phyloP scores from a whole-genome alignment of 2,888 invertebrate species.

The Acanthosepion lycidas region DNA sequence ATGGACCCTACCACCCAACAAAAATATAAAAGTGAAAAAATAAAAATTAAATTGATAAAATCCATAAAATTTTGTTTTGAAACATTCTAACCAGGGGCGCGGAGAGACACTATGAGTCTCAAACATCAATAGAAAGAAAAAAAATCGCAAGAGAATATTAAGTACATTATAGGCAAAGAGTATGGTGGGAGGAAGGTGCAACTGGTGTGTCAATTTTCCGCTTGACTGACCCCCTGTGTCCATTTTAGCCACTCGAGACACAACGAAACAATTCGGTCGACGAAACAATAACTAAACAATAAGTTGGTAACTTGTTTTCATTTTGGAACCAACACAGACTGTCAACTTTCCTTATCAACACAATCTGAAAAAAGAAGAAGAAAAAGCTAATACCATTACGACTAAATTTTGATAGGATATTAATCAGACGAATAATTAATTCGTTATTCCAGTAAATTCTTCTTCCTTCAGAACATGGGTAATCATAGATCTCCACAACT shows the following conservation, averaged over 20 bases:
- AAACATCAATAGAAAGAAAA: background rate
- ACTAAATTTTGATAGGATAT: background rate
- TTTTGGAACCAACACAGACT: background rate
- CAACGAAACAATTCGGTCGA: background rate
- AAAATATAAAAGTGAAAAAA: too few relatives aligned
- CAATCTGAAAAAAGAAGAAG: background rate
- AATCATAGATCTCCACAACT: too few relatives aligned
- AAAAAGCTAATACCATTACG: background rate
- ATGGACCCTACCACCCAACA: too few relatives aligned
- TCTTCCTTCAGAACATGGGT: too few relatives aligned
- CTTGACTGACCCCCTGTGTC: background rate
- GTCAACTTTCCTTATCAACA: background rate
- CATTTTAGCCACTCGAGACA: background rate
- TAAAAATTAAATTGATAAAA: too few relatives aligned
- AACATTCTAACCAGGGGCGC: background rate
- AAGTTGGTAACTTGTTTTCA: background rate
- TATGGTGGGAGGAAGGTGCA: background rate
- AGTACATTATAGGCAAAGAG: background rate
- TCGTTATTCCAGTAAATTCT: too few relatives aligned
- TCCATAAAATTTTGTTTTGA: too few relatives aligned
- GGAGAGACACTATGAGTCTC: background rate
- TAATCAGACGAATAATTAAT: too few relatives aligned
- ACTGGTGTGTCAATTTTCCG: background rate
- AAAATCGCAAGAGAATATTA: background rate
- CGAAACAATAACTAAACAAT: background rate